A percentile compares a stretch with the other conserved stretches of the same genome.
phyloP scores from a whole-genome alignment of 2,888 invertebrate genomes.

The Erebia aethiops region DNA sequence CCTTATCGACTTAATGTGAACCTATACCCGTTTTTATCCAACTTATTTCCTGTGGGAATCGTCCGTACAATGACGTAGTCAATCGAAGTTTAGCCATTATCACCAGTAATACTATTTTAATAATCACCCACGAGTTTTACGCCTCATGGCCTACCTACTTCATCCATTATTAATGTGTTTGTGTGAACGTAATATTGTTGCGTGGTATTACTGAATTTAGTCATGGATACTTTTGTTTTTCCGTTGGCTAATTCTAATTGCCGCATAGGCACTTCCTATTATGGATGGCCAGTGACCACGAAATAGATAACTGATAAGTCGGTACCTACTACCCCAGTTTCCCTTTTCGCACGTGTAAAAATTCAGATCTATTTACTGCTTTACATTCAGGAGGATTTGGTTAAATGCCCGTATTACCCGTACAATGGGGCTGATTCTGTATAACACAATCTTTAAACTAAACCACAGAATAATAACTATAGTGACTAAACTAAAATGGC shows the following conservation, averaged over 20 bases:
- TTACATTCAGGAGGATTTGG: too few species aligned
- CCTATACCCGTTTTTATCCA: background rate
- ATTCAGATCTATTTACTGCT: too few species aligned
- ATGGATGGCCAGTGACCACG: background rate
- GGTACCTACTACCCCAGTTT: background rate
- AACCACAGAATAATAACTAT: too few species aligned
- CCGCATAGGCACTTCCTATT: conserved; percentile 6
- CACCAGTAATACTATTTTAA: conserved; percentile 36
- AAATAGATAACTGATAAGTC: background rate
- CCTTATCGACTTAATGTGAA: background rate
- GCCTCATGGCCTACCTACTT: conserved; percentile 32
- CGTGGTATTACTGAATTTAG: conserved; percentile 23
- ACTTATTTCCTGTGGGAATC: conserved; percentile 35
- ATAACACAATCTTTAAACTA: too few species aligned
- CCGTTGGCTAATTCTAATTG: conserved; percentile 21
- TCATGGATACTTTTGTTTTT: conserved; percentile 27
- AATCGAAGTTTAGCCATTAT: conserved; percentile 33
- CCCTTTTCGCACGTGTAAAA: too few species aligned
- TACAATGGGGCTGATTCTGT: too few species aligned
- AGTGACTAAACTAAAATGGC: too few species aligned
- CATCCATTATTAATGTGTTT: conserved; percentile 36
- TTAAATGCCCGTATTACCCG: too few species aligned
- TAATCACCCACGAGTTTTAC: conserved; percentile 40
- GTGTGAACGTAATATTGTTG: conserved; percentile 34
- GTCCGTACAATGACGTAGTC: conserved; percentile 22